These are phyloP conservation scores for Branchipolynoe longqiensis DNA, from an alignment of 2,888 invertebrate genomes.

Conservation along the genomic window DNA sequence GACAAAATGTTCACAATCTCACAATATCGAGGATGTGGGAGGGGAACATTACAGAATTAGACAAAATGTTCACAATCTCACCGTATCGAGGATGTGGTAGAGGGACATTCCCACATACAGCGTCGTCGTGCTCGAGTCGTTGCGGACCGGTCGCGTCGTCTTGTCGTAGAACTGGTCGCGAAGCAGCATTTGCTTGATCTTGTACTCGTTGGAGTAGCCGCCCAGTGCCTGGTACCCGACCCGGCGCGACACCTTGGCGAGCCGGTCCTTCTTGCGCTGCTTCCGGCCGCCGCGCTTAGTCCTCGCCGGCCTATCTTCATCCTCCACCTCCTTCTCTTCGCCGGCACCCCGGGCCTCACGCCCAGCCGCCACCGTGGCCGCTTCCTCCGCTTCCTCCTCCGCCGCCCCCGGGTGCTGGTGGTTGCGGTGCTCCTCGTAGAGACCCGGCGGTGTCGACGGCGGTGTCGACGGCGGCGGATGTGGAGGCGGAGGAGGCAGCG, in stretches of 20 bases:
- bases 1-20: no score
- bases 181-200: slow-evolving; percentile 66
- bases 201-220: slow-evolving; percentile 67
- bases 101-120: slow-evolving; percentile 71
- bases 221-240: not conserved
- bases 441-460: no score
- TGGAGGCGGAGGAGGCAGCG: not conserved
- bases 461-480: no score
- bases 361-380: no score
- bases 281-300: slow-evolving; percentile 23
- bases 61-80: no score
- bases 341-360: no score
- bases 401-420: no score
- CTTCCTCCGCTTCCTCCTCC: no score
- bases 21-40: slow-evolving; percentile 74
- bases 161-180: slow-evolving; percentile 68
- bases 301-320: not conserved
- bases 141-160: slow-evolving; percentile 71
- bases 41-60: slow-evolving; percentile 54
- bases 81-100: slow-evolving; percentile 74
- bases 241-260: not conserved
- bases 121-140: slow-evolving; percentile 68
- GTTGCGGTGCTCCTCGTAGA: no score
- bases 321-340: not conserved
- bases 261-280: slow-evolving; percentile 8